Conservation (phyloP, 2,797 vertebrate genomes). For the Rhinoraja longicauda region DNA sequence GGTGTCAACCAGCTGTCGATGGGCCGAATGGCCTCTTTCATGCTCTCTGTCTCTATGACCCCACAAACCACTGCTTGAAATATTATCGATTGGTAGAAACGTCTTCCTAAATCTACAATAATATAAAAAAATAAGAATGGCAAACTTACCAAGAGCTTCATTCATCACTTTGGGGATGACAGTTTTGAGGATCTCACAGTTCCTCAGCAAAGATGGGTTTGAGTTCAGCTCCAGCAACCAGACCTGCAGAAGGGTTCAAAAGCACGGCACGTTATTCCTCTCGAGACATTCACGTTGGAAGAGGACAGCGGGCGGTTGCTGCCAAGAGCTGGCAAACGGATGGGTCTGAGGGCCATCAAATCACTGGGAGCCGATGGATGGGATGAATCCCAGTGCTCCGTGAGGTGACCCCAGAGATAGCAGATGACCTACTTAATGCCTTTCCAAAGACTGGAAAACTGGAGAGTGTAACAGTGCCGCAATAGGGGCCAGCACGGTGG, state of each 20-base stretch:
- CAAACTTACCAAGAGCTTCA: conserved; percentile 71
- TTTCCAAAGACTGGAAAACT: no score
- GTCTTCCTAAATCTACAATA: background rate
- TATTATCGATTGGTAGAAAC: background rate
- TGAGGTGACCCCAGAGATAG: no score
- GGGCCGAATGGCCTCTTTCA: no score
- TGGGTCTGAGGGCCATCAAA: no score
- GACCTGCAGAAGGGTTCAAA: conserved; percentile 55
- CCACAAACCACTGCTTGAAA: background rate
- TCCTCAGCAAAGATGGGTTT: conserved; percentile 80
- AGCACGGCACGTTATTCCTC: background rate
- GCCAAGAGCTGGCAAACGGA: no score
- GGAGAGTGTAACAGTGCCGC: no score
- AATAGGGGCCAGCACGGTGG: no score
- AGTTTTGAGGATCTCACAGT: conserved; percentile 71
- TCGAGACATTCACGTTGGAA: background rate
- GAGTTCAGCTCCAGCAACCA: conserved; percentile 87
- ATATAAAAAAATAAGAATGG: background rate
- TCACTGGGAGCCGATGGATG: no score
- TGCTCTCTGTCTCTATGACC: no score
- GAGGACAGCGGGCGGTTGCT: background rate
- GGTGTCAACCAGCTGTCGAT: no score
- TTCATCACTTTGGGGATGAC: conserved; percentile 66
- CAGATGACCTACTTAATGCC: no score
- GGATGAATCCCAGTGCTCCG: no score